These are phyloP conservation scores for Amniataba percoides DNA, from an alignment of 2,797 vertebrate genomes.

Conservation along the genomic window DNA sequence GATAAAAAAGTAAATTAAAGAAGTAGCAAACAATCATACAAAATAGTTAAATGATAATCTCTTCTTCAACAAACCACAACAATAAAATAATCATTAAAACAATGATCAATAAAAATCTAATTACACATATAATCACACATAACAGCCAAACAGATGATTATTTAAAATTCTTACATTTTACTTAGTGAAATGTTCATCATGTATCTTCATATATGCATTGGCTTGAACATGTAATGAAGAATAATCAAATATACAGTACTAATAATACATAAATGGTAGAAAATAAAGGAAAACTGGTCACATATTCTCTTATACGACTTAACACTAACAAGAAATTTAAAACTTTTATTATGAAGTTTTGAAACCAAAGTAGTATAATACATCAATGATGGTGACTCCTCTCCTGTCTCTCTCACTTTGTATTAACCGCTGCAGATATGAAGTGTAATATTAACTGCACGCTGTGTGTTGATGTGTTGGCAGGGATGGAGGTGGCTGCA, in stretches of 20 bases:
- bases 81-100: too few relatives aligned
- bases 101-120: too few relatives aligned
- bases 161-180: neutral
- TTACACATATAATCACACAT: too few relatives aligned
- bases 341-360: neutral
- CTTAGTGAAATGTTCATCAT: neutral
- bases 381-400: neutral
- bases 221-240: too few relatives aligned
- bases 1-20: too few relatives aligned
- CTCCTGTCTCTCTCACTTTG: neutral
- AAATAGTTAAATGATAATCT: too few relatives aligned
- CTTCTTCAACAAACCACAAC: too few relatives aligned
- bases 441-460: neutral
- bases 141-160: too few relatives aligned
- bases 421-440: neutral
- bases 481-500: conserved; percentile 98
- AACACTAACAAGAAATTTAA: neutral
- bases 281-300: neutral
- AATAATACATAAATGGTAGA: neutral
- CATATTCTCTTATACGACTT: neutral
- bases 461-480: conserved; percentile 20
- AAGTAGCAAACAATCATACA: too few relatives aligned
- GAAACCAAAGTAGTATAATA: too few relatives aligned
- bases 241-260: neutral
- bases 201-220: too few relatives aligned